These are phyloP conservation scores for Blastobasis lacticolella DNA, from an alignment of 2,888 invertebrate genomes.

Conservation along the genomic window DNA sequence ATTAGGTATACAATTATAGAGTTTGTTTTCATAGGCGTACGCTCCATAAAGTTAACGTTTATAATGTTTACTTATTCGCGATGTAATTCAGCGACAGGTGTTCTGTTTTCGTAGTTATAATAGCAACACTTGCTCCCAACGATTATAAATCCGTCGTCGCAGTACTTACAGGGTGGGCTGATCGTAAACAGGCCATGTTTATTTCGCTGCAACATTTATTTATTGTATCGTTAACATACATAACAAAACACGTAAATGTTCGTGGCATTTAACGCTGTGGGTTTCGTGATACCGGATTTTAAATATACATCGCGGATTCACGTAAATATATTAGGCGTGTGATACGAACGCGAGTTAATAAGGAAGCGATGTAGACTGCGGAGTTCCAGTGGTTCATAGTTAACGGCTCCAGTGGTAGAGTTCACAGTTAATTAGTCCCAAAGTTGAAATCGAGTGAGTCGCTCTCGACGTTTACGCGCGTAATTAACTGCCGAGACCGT, in stretches of 20 bases:
- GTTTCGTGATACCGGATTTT: too few relatives aligned
- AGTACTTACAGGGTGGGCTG: constrained; percentile 26
- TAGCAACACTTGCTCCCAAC: constrained; percentile 25
- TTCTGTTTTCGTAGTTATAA: constrained; percentile 24
- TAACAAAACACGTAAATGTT: not conserved
- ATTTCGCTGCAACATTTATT: constrained; percentile 39
- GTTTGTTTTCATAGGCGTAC: constrained; percentile 27
- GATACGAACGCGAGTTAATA: too few relatives aligned
- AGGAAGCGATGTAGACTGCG: too few relatives aligned
- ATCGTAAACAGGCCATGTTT: constrained; percentile 46
- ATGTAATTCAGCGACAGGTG: constrained; percentile 50
- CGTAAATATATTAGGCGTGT: too few relatives aligned
- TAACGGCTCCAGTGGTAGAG: constrained; percentile 1
- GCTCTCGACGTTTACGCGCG: constrained; percentile 57
- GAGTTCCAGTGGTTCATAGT: too few relatives aligned
- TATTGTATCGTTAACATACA: constrained; percentile 31
- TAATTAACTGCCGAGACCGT: constrained; percentile 52
- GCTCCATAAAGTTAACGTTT: constrained; percentile 24
- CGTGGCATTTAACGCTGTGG: too few relatives aligned
- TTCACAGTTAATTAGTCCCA: constrained; percentile 16
- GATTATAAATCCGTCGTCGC: constrained; percentile 46
- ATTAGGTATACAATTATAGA: constrained; percentile 18
- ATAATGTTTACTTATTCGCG: constrained; percentile 33
- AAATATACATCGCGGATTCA: too few relatives aligned
- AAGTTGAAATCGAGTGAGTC: constrained; percentile 22